Base-by-base conservation (phyloP, 2,113 vertebrate species). In the Pleuronectes platessa region DNA sequence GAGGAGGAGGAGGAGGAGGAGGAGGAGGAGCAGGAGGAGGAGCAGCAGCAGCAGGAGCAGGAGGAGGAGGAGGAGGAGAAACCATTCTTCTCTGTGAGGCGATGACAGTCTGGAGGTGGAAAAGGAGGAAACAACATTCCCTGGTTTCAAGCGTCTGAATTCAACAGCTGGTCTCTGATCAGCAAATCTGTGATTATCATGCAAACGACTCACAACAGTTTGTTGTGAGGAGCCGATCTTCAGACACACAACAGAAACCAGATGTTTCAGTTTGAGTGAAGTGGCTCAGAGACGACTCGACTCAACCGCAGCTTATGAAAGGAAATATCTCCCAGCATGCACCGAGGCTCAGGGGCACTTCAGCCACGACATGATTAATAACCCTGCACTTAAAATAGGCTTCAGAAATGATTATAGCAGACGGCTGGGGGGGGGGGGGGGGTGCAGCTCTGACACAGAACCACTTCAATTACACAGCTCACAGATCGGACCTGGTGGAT, bases 371-470 rank as follows among this genome's bases (percentile, higher is more conserved):
- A 69, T 73, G 82, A 77, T 77, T 81, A 80, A 84, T 84, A 81
- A 84, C 77, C 60, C 68, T 37, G 73, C 64, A 77, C 77, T 77
- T 74, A 81, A 76, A 84, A 77, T 73, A 73, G 78, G 69, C 73
- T 61, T 68, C 35, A 81, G n/a, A 58, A 55, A 84, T 73, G 76
- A 84, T 81, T 61, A 74, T 13, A 73, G 78, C 63, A 47, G 73
- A 51, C 23, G 68, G 68, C 72, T 56, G 73, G 37, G 63, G 51
- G 72, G 27, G 5, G 68, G n/a, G 26, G 2, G 26, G 26, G 26
- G 26, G 26, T 15, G 58, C 15, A 0, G 61, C 24, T 72, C 63
- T 80, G 73, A 61, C 55, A 55, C 54, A 26, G 26, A 76, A 63
- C 37, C 63, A 17, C 27, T 72, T 61, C 80, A 65, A 84, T 84